Conservation (phyloP, 2,888 invertebrate species). For the Trisateles emortualis region DNA sequence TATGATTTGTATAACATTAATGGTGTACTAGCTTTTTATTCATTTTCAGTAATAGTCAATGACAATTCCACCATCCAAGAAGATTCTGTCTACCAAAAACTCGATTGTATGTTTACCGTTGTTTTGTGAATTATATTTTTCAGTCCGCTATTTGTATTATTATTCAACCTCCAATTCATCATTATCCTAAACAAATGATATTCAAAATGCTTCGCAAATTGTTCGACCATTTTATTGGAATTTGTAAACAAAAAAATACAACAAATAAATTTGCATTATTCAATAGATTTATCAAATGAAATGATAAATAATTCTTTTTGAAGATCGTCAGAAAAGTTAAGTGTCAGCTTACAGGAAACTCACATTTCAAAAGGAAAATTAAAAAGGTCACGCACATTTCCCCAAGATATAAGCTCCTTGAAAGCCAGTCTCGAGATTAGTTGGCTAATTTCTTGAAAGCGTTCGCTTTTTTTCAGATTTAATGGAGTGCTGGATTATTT, state of each 20-base stretch:
- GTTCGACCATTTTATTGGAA: not conserved
- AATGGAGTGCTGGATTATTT: slow-evolving; percentile 74
- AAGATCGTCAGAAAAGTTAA: slow-evolving; percentile 13
- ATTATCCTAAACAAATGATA: slow-evolving; percentile 1
- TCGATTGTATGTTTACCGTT: too few species aligned
- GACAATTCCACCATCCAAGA: too few species aligned
- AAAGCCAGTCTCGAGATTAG: slow-evolving; percentile 69
- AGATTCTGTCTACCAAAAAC: too few species aligned
- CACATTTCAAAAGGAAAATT: slow-evolving; percentile 43
- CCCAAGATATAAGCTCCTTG: slow-evolving; percentile 60
- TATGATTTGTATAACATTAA: too few species aligned
- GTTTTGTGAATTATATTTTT: too few species aligned
- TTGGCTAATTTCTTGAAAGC: slow-evolving; percentile 80
- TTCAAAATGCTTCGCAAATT: not conserved
- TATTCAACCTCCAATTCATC: not conserved
- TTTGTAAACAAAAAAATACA: not conserved
- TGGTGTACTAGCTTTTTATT: too few species aligned
- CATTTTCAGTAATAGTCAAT: too few species aligned
- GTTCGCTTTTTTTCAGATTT: slow-evolving; percentile 75
- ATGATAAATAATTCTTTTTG: not conserved
- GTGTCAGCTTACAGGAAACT: slow-evolving; percentile 33
- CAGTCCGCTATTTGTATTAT: not conserved
- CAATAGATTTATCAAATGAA: not conserved
- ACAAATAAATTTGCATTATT: not conserved
- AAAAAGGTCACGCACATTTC: slow-evolving; percentile 56